Base-by-base conservation (phyloP, 1,140 invertebrate species). In the Micrasema longulum region DNA sequence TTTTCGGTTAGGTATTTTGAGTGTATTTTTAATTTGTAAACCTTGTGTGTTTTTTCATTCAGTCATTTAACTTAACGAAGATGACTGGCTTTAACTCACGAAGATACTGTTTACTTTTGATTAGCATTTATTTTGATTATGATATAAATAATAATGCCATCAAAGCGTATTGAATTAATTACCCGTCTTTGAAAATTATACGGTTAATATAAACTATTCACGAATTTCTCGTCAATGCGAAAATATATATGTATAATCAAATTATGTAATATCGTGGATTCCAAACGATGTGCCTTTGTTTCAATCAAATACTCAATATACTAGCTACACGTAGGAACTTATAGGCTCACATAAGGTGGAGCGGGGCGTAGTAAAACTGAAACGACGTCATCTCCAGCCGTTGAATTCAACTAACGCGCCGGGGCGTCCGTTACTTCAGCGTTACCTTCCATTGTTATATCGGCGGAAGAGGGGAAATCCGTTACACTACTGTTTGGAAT, bases 311-410 rank as follows among this genome's bases (percentile, higher is more conserved):
- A 35, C 64, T 66, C 64, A 36, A 53, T 52, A 52, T 66, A 66
- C 20, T 52, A 53, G 48, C 52, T 66, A 38, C 64, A 52, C 64
- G 31, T 64, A 64, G 35, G 45, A 53, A 66, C 64, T 66, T 66
- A 66, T 66, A 47, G 38, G 38, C 45, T 16, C 64, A 45, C 38
- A 31, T 7, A 18, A 35, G 45, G n/a, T 20, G 48, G 31, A 41
- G 12, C 20, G 60, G 53, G 43, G 67, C 52, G 68, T 73, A 65
- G 72, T 73, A 73, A 73, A 73, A 48, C 45, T 48, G 72, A 64
- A 73, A 73, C 72, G 72, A 69, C 72, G 72, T 69, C 72, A 69
- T 73, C 65, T 66, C 35, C 72, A 73, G 72, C 72, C 55, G 72
- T 73, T 65, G 72, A 57, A 73, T 73, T 73, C 66, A 69, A 73